Percentiles rank a stretch among this genome's conserved stretches.
phyloP scores from a whole-genome alignment of 2,113 vertebrate genomes.

The Bubo bubo region DNA sequence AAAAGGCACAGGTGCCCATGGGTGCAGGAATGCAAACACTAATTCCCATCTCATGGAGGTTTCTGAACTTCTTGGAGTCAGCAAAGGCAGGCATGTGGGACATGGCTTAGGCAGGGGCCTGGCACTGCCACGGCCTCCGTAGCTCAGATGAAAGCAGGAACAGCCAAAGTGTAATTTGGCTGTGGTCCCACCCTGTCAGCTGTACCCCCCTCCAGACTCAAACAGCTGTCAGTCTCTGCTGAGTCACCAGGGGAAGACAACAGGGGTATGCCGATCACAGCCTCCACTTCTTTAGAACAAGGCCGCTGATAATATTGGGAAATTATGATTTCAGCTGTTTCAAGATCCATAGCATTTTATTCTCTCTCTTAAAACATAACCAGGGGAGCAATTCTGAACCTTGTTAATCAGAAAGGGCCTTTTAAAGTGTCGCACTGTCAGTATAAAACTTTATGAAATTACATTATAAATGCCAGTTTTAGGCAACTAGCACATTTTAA shows the following conservation, averaged over 20 bases:
- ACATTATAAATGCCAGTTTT: conserved; percentile 73
- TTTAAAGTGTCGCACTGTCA: conserved; percentile 67
- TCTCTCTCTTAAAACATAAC: conserved; percentile 60
- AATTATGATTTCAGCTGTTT: conserved; percentile 55
- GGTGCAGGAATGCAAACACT: not conserved
- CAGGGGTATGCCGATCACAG: not conserved
- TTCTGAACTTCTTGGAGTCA: not conserved
- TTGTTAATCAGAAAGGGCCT: conserved; percentile 75
- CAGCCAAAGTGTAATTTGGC: not conserved
- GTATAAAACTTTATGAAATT: conserved; percentile 73
- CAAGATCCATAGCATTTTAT: conserved; percentile 63
- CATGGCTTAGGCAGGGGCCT: fast-evolving
- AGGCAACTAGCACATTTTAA: conserved; percentile 69
- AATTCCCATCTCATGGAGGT: not conserved
- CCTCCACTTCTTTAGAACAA: not conserved
- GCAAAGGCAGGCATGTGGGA: not conserved
- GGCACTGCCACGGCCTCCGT: not conserved
- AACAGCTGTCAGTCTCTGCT: not conserved
- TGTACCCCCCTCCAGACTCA: fast-evolving
- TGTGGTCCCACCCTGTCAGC: fast-evolving
- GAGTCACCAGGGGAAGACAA: not conserved
- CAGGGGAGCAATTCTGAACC: conserved; percentile 71
- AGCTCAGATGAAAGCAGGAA: not conserved
- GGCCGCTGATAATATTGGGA: not conserved
- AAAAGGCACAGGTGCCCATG: not conserved